These are phyloP conservation scores for Cotesia congregata DNA, from an alignment of 2,888 invertebrate genomes.

Conservation along the genomic window DNA sequence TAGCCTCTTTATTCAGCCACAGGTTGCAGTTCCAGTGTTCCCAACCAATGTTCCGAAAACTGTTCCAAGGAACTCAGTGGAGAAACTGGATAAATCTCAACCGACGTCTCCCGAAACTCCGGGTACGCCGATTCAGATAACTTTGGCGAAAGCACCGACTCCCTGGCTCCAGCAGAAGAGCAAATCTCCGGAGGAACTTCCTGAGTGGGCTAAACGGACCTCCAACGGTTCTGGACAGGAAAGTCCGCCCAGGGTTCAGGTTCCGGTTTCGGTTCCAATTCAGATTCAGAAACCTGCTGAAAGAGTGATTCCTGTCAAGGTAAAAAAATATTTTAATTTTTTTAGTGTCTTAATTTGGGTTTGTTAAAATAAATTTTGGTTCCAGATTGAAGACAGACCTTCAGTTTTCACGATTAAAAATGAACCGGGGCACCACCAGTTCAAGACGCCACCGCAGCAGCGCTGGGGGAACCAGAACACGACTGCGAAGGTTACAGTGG, in stretches of 20 bases:
- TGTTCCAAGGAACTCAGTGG: not conserved
- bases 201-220: constrained; percentile 71
- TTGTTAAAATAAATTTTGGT: not conserved
- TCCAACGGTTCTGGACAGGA: constrained; percentile 47
- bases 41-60: constrained; percentile 69
- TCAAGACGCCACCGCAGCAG: constrained; percentile 60
- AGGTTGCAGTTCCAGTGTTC: constrained; percentile 77
- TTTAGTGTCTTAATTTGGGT: not conserved
- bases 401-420: constrained; percentile 63
- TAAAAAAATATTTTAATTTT: not conserved
- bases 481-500: constrained; percentile 38
- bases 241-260: constrained; percentile 36
- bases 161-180: constrained; percentile 73
- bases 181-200: constrained; percentile 70
- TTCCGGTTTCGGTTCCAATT: constrained; percentile 31
- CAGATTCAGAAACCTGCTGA: constrained; percentile 21
- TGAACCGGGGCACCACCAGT: constrained; percentile 62
- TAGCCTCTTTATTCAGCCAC: constrained; percentile 74
- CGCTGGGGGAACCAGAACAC: constrained; percentile 61
- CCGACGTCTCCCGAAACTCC: constrained; percentile 62
- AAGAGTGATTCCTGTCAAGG: not conserved
- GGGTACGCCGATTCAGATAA: constrained; percentile 66
- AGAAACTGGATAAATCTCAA: constrained; percentile 33
- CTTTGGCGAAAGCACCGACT: constrained; percentile 74
- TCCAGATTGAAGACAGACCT: constrained; percentile 65